Conservation (phyloP, 2,113 vertebrate genomes). For the Mobula birostris region DNA sequence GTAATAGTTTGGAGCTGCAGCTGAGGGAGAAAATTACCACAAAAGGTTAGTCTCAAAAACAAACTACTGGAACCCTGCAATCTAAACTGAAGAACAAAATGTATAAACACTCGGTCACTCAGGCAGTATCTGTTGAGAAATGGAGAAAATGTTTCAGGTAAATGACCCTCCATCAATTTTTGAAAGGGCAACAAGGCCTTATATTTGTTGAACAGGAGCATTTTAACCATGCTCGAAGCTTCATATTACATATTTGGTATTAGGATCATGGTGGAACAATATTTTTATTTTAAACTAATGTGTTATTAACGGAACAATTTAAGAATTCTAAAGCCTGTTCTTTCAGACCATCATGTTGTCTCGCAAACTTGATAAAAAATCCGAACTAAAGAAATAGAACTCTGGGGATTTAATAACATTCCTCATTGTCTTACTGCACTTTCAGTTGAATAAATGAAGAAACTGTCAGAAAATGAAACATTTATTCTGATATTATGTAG, state of each 20-base stretch:
- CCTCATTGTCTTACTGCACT: not conserved
- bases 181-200: not conserved
- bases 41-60: not conserved
- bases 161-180: too few relatives aligned
- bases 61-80: too few relatives aligned
- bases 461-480: not conserved
- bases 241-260: not conserved
- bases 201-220: not conserved
- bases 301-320: too few relatives aligned
- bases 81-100: too few relatives aligned
- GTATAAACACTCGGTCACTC: too few relatives aligned
- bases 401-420: not conserved
- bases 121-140: too few relatives aligned
- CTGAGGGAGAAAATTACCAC: not conserved
- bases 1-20: not conserved
- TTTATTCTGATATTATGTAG: not conserved
- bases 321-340: not conserved
- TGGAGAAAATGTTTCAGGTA: too few relatives aligned
- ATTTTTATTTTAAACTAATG: not conserved
- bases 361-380: not conserved
- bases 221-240: not conserved
- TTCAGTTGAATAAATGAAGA: constrained; percentile 3
- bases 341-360: not conserved
- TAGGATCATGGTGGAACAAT: not conserved
- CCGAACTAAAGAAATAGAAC: not conserved